Conservation (phyloP, 2,113 vertebrate genomes). For the Rhabdornis inornatus region DNA sequence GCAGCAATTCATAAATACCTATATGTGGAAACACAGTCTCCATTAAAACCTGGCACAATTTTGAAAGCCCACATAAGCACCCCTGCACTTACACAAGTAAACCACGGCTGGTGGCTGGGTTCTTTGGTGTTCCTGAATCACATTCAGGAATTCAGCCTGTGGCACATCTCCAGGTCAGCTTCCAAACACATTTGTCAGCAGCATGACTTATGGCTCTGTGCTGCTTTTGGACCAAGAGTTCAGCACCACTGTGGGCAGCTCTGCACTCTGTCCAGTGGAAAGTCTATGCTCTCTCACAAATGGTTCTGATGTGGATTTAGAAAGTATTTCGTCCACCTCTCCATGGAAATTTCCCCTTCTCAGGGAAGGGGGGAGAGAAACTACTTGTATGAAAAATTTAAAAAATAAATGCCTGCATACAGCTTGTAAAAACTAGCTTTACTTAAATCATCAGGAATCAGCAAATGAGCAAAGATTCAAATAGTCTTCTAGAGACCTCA, state of each 20-base stretch:
- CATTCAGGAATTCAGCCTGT: not conserved
- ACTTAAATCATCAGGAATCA: not conserved
- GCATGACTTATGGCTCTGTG: accelerated
- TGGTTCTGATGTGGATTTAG: not conserved
- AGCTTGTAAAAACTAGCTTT: not conserved
- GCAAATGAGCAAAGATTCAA: not conserved
- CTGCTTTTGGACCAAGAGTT: not conserved
- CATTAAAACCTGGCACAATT: not conserved
- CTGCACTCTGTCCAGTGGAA: not conserved
- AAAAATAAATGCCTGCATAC: not conserved
- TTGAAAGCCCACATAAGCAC: accelerated
- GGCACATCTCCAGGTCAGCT: not conserved
- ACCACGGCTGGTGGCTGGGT: accelerated
- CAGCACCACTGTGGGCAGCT: accelerated
- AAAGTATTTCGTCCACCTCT: not conserved
- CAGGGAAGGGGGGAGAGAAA: not conserved
- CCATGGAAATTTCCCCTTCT: not conserved
- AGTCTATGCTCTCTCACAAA: not conserved
- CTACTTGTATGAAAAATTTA: not conserved
- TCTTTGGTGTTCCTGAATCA: not conserved
- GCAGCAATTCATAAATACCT: not conserved
- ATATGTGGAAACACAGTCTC: not conserved
- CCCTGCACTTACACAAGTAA: not conserved
- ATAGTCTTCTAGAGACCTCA: not conserved
- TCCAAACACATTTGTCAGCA: not conserved